Base-by-base conservation (phyloP, 2,888 invertebrate genomes). In the Ceriagrion tenellum region DNA sequence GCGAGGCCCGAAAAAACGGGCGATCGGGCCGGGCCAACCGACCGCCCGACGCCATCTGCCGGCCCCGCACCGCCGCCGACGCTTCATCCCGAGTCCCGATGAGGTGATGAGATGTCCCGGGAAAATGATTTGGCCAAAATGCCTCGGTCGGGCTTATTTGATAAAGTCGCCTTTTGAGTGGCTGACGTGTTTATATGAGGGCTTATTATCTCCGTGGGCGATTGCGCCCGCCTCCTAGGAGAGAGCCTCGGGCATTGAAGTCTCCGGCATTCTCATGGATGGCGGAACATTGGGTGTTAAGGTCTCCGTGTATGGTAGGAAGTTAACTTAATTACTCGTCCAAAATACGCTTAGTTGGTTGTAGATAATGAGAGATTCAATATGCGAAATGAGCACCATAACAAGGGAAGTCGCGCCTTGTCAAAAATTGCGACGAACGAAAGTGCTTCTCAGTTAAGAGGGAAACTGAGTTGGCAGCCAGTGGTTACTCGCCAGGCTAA, bases 201-300 rank as follows among this genome's bases (percentile, higher is more conserved):
- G 74, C 74, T 81, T 81, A 81, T 81, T 81, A 81, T 81, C 74
- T 81, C 30, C 74, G 35, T 30, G n/a, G 74, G 74, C 74, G 74
- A 20, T 30, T 4, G 30, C 30, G 30, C 0, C 74, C 13, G 74
- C 12, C 74, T 81, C 74, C 30, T 10, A 23, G 30, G 10, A 30
- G 74, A 30, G 26, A 81, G 35, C 18, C 30, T 35, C 74, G 30
- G 18, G 30, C 74, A 35, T 81, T 81, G 35, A 81, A 30, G 35
- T 81, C 74, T 81, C 74, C 35, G 16, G 12, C 26, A 59, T 59
- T 59, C 16, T n/a, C 69, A n/a, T 23, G 69, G 8, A 69, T 69
- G 10, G 26, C n/a, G n/a, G 69, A 1, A 13, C 10, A n/a, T 69
- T 10, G 69, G 23, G 16, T 69, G 23, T 69, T 69, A 69, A n/a